A percentile compares a stretch with the other conserved stretches of the same genome.
Conservation (phyloP, 2,797 vertebrate genomes). For the Pangasius macronema region DNA sequence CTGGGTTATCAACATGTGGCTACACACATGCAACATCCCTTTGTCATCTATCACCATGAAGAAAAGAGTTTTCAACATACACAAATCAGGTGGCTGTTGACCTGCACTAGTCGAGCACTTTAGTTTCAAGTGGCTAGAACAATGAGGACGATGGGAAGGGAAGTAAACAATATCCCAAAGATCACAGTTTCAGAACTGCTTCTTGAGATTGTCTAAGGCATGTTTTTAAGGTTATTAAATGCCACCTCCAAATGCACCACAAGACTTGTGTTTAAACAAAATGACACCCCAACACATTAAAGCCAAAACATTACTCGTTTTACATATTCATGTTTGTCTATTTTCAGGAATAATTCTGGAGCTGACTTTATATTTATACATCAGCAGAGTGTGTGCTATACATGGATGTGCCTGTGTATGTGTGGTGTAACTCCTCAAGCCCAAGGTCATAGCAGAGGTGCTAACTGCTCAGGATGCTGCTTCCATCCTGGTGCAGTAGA, state of each 20-base stretch:
- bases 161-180: not conserved
- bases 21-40: not conserved
- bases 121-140: too few species aligned
- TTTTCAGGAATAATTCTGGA: not conserved
- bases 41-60: not conserved
- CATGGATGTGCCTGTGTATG: not conserved
- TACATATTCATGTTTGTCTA: not conserved
- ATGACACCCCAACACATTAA: not conserved
- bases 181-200: not conserved
- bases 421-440: conserved; percentile 31
- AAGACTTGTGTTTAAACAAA: not conserved
- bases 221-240: not conserved
- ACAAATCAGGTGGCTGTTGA: not conserved
- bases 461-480: conserved; percentile 60
- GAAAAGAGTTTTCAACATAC: not conserved
- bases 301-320: not conserved
- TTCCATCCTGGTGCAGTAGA: conserved; percentile 56
- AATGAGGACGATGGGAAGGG: too few species aligned
- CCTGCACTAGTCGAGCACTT: not conserved
- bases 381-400: not conserved
- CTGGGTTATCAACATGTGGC: not conserved
- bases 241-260: not conserved
- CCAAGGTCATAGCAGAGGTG: conserved; percentile 59
- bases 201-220: not conserved
- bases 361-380: not conserved